These are phyloP conservation scores for Parasteatoda lunata DNA, from an alignment of 2,888 invertebrate genomes.

Conservation along the genomic window DNA sequence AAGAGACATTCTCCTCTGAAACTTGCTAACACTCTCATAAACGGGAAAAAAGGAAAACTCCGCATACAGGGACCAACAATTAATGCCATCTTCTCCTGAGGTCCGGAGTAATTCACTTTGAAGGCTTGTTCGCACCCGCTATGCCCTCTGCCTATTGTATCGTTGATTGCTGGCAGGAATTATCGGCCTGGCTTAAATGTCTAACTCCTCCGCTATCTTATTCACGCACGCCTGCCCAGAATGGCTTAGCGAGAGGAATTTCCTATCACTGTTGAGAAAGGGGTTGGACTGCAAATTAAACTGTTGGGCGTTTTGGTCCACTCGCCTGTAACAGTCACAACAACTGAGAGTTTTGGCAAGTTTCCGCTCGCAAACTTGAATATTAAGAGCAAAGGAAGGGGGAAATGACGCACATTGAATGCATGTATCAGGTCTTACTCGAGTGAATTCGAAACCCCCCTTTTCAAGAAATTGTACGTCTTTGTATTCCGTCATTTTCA, in stretches of 20 bases:
- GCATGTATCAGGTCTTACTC: not conserved
- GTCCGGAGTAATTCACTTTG: slow-evolving; percentile 55
- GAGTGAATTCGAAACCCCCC: not conserved
- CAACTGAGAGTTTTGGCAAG: not conserved
- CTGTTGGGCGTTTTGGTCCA: slow-evolving; percentile 29
- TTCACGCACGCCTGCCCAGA: slow-evolving; percentile 59
- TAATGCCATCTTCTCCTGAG: slow-evolving; percentile 31
- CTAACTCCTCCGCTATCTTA: slow-evolving; percentile 56
- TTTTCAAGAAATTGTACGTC: too few relatives aligned
- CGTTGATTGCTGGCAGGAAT: slow-evolving; percentile 57
- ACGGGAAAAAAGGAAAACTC: slow-evolving; percentile 18
- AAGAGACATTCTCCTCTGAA: slow-evolving; percentile 42
- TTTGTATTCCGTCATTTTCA: too few relatives aligned
- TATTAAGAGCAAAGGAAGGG: not conserved
- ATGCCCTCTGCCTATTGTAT: slow-evolving; percentile 34
- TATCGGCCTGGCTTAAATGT: slow-evolving; percentile 62
- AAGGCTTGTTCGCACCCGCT: slow-evolving; percentile 27
- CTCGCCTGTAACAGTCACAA: not conserved
- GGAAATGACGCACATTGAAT: not conserved
- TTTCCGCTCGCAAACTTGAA: not conserved
- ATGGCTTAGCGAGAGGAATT: slow-evolving; percentile 50
- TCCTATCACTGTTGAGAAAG: slow-evolving; percentile 14
- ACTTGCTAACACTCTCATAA: slow-evolving; percentile 2
- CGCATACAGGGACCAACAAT: slow-evolving; percentile 28
- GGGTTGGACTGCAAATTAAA: slow-evolving; percentile 51